These are phyloP conservation scores for Eupelmus urozonus DNA, from an alignment of 2,888 invertebrate species.

Conservation along the genomic window DNA sequence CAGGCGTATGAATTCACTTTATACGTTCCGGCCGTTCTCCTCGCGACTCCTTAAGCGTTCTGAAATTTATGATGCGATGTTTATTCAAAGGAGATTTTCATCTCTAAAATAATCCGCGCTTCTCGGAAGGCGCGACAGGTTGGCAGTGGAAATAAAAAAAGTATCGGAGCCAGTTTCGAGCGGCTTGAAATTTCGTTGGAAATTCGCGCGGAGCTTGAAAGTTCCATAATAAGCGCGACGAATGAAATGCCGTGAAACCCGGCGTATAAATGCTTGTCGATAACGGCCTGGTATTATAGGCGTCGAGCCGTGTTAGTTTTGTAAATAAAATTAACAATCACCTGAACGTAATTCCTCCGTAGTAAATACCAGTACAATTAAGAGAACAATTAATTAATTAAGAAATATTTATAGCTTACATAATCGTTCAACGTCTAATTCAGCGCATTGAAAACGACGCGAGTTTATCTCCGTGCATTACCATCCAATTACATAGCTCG, in stretches of 20 bases:
- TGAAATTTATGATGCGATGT: constrained; percentile 53
- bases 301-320: too few relatives aligned
- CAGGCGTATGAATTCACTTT: constrained; percentile 54
- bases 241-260: too few relatives aligned
- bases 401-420: too few relatives aligned
- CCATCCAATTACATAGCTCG: too few relatives aligned
- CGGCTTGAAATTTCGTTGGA: neutral
- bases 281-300: too few relatives aligned
- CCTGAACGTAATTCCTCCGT: too few relatives aligned
- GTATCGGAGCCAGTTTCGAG: constrained; percentile 17
- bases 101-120: constrained; percentile 49
- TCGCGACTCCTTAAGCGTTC: constrained; percentile 44
- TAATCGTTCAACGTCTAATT: neutral
- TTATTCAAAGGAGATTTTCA: constrained; percentile 42
- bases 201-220: neutral
- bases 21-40: constrained; percentile 34
- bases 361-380: too few relatives aligned
- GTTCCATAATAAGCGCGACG: neutral
- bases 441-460: neutral
- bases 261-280: too few relatives aligned
- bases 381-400: neutral
- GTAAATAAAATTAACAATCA: too few relatives aligned
- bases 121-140: constrained; percentile 50
- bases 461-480: too few relatives aligned
- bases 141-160: constrained; percentile 9